A percentile compares a stretch with the other conserved stretches of the same genome.
These are phyloP conservation scores for human (Homo sapiens) DNA, from an alignment of 2,113 vertebrate species.

Conservation along the genomic window GRCh38 chr18:47255001-47255500, in stretches of 20 bases:
- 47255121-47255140: neutral
- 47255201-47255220: neutral
- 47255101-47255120: neutral
- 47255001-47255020: conserved; percentile 2
- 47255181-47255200: neutral
- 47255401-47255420: neutral
- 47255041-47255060: neutral
- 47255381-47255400: neutral
- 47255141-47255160: neutral
- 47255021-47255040: conserved; percentile 40
- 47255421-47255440: neutral
- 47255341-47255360: neutral
- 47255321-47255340: neutral
- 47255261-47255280: neutral
- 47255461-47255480: conserved; percentile 9
- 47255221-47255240: neutral
- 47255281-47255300: neutral
- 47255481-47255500: conserved; percentile 25
- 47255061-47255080: neutral
- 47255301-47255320: neutral
- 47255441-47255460: neutral
- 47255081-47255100: neutral
- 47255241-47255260: neutral
- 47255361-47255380: neutral
- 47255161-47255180: neutral